Conservation (phyloP, 2,888 invertebrate genomes). For the Eilema caniola region DNA sequence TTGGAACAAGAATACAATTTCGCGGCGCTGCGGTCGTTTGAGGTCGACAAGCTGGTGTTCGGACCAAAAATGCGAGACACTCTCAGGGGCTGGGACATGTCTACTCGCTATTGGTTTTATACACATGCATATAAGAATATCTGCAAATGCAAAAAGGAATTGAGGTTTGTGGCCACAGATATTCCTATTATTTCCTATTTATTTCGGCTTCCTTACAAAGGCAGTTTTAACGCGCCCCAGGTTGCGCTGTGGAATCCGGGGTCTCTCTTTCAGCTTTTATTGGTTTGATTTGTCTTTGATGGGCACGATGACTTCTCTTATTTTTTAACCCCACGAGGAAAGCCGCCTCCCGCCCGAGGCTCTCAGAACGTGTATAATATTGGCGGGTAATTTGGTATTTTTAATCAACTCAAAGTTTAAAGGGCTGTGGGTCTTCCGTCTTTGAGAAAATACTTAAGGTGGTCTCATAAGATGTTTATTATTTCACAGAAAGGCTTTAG, state of each 20-base stretch:
- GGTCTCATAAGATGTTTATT: neutral
- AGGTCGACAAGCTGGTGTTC: slow-evolving; percentile 90
- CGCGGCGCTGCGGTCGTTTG: slow-evolving; percentile 91
- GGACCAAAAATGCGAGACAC: slow-evolving; percentile 92
- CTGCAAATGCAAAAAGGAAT: slow-evolving; percentile 64
- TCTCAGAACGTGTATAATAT: too few relatives aligned
- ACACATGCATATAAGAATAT: slow-evolving; percentile 90
- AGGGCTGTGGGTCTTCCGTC: neutral
- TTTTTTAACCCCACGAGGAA: too few relatives aligned
- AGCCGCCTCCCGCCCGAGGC: too few relatives aligned
- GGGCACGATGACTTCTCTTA: too few relatives aligned
- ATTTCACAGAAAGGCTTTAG: slow-evolving; percentile 85
- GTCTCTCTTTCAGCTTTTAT: too few relatives aligned
- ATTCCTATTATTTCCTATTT: too few relatives aligned
- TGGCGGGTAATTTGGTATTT: too few relatives aligned
- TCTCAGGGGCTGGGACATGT: slow-evolving; percentile 94
- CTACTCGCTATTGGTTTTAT: slow-evolving; percentile 96
- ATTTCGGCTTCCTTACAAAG: too few relatives aligned
- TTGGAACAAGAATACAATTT: slow-evolving; percentile 87
- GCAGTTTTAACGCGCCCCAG: too few relatives aligned
- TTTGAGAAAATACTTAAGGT: neutral
- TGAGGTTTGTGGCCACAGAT: slow-evolving; percentile 58
- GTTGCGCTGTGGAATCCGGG: too few relatives aligned
- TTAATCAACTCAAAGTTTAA: too few relatives aligned
- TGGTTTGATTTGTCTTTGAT: too few relatives aligned